Conservation (phyloP, 2,888 invertebrate species). For the Orchestes rusci region DNA sequence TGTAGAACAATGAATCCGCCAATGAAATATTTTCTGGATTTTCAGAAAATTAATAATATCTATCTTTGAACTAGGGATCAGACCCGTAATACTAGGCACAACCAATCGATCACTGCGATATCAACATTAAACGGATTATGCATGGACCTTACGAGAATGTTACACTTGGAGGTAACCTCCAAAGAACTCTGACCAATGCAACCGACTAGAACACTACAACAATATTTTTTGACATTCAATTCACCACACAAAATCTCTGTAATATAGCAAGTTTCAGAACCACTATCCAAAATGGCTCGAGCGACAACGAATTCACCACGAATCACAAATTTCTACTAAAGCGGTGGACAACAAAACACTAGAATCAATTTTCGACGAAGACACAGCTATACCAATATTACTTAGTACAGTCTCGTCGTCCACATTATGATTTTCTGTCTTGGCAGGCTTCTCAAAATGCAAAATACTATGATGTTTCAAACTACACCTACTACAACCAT, state of each 20-base stretch:
- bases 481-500: too few relatives aligned
- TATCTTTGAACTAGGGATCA: background rate
- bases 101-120: background rate
- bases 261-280: background rate
- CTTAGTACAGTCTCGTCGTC: too few relatives aligned
- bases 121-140: background rate
- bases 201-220: background rate
- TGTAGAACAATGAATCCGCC: background rate
- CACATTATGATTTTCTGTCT: too few relatives aligned
- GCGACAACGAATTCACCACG: background rate
- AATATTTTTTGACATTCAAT: background rate
- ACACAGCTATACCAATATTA: too few relatives aligned
- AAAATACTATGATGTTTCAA: too few relatives aligned
- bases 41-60: background rate
- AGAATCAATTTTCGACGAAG: too few relatives aligned
- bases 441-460: too few relatives aligned
- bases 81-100: background rate
- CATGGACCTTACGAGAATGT: background rate
- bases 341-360: background rate
- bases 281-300: background rate
- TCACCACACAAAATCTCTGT: background rate
- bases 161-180: background rate
- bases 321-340: background rate
- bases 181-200: background rate
- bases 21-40: background rate